Evolutionary conservation across 1,140 invertebrate genomes (phyloP), one percentile per base, ranked within the genome.

Genomic region (Caenorhabditis latens): DNA sequence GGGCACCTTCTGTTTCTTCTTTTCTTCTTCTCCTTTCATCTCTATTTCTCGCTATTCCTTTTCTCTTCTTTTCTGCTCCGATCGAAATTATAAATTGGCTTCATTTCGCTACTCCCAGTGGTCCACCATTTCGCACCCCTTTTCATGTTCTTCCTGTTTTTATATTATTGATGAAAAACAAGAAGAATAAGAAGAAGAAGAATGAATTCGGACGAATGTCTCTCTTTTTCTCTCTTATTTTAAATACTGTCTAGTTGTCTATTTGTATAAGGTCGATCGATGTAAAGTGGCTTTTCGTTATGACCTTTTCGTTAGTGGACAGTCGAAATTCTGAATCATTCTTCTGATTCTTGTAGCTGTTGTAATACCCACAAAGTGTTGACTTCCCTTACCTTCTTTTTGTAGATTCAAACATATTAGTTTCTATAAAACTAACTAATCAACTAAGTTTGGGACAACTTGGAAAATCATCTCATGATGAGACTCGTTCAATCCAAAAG

Each of bases 51-150:
- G 48, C 16, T 75, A 43, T 75, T 46, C 42, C 16, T 46, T 9
- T n/a, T 48, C 5, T 32, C 46, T 32, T 46, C 43, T 75, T 24
- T 46, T 24, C 42, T 75, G 9, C 67, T 75, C 67, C 67, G 40
- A 46, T 75, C 67, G 67, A 75, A 75, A n/a, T 75, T 75, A 75
- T 75, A 75, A 75, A 75, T 75, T 75, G 67, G 67, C 16, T 75
- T 75, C 67, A 75, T 75, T 75, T 48, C 42, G 43, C 43, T n/a
- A 9, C 11, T 32, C 32, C 67, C 61, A 65, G 32, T 13, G 24
- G 61, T 65, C 61, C 61, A 14, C 11, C 43, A 2, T 75, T 75
- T 67, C 19, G 63, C 21, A 67, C 67, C 16, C n/a, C 2, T 75
- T 48, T 75, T n/a, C 43, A 42, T 67, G 63, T 67, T 67, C 63